phyloP scores from a whole-genome alignment of 2,888 invertebrate genomes.

The Lucinisca nassula region DNA sequence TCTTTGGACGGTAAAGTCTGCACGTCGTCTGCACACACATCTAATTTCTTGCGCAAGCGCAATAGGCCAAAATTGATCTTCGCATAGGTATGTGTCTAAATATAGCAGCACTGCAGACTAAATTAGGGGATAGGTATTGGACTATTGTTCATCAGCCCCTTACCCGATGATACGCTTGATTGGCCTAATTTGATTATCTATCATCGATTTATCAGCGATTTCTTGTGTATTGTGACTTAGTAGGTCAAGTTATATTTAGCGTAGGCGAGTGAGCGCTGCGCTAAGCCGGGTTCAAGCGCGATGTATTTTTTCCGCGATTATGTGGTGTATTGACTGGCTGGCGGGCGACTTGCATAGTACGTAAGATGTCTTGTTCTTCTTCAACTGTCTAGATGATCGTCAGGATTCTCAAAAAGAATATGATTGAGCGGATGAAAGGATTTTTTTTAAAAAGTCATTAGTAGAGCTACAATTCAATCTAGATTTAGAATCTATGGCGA shows the following conservation, averaged over 20 bases:
- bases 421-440: no score
- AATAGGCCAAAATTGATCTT: constrained; percentile 26
- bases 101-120: constrained; percentile 36
- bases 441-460: no score
- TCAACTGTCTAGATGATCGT: no score
- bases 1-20: not conserved
- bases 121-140: constrained; percentile 5
- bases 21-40: constrained; percentile 60
- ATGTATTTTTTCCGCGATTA: not conserved
- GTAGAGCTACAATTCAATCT: no score
- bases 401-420: no score
- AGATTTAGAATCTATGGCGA: no score
- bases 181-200: constrained; percentile 54
- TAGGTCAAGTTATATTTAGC: constrained; percentile 69
- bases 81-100: constrained; percentile 70
- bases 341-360: no score
- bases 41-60: constrained; percentile 61
- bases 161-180: constrained; percentile 55
- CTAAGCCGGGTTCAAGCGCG: constrained; percentile 3
- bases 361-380: no score
- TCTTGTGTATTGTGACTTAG: constrained; percentile 66
- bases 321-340: constrained; percentile 17
- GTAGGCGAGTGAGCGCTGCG: constrained; percentile 27
- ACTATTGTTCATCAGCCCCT: constrained; percentile 22
- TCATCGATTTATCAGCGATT: constrained; percentile 64